Percentiles rank a stretch among this genome's conserved stretches.
These are phyloP conservation scores for Microctenopoma lineatum DNA, from an alignment of 2,797 vertebrate genomes.

Conservation along the genomic window DNA sequence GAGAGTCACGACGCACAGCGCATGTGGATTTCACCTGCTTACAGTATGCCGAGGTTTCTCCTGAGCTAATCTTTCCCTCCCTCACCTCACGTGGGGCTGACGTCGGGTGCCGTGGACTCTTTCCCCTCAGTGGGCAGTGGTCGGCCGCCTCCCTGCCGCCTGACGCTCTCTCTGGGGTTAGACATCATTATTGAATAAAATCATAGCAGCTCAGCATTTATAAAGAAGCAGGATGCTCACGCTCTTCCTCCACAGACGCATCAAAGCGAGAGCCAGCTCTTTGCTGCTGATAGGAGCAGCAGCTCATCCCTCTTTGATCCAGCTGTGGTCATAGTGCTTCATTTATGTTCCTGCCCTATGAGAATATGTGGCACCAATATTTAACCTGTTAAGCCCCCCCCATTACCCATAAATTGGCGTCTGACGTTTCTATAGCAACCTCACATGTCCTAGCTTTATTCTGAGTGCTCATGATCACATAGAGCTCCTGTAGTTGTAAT, in stretches of 20 bases:
- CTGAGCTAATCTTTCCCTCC: not conserved
- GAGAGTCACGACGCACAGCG: slow-evolving; percentile 58
- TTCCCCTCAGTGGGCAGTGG: not conserved
- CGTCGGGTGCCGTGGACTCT: too few relatives aligned
- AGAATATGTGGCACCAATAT: not conserved
- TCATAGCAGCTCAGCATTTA: slow-evolving; percentile 16
- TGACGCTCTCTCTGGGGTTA: slow-evolving; percentile 22
- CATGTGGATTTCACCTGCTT: slow-evolving; percentile 46
- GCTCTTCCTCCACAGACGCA: slow-evolving; percentile 14
- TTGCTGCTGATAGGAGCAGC: slow-evolving; percentile 5
- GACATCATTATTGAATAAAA: slow-evolving; percentile 9
- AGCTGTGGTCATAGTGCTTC: not conserved
- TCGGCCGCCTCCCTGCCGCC: not conserved
- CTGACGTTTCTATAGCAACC: too few relatives aligned
- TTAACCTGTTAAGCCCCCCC: too few relatives aligned
- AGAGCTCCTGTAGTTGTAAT: too few relatives aligned
- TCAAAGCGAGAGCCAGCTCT: slow-evolving; percentile 1
- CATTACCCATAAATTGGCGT: too few relatives aligned
- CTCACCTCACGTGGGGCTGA: slow-evolving; percentile 28
- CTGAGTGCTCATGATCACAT: too few relatives aligned
- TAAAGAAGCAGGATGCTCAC: too few relatives aligned
- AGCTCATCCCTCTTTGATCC: slow-evolving; percentile 9
- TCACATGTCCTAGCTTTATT: too few relatives aligned
- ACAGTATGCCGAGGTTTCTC: not conserved
- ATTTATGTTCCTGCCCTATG: not conserved